These are phyloP conservation scores for Toxonevra muliebris DNA, from an alignment of 2,888 invertebrate genomes.

Conservation along the genomic window DNA sequence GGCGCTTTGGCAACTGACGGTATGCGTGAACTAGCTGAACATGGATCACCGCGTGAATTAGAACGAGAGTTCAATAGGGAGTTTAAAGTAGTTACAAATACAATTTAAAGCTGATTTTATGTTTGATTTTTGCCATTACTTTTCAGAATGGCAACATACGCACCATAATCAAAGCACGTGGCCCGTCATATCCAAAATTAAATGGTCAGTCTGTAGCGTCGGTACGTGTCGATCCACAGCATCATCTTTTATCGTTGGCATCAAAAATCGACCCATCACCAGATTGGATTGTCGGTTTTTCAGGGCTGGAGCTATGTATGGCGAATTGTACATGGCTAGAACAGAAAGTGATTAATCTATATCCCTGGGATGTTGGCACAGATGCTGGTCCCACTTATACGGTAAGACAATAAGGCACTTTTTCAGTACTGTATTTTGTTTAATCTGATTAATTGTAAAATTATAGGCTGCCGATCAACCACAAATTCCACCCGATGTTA, in stretches of 20 bases:
- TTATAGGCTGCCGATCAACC: constrained; percentile 81
- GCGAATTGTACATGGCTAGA: constrained; percentile 91
- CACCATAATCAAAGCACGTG: constrained; percentile 94
- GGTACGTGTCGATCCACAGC: constrained; percentile 88
- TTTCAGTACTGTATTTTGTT: no score
- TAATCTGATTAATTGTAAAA: not conserved
- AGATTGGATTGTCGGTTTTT: constrained; percentile 96
- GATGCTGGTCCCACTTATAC: constrained; percentile 91
- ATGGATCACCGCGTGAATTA: constrained; percentile 87
- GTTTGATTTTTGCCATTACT: not conserved
- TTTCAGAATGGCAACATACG: constrained; percentile 82
- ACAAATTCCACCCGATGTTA: constrained; percentile 84
- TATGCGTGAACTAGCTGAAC: constrained; percentile 90
- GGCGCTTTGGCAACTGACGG: constrained; percentile 88
- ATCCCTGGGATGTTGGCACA: constrained; percentile 96
- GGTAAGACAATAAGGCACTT: constrained; percentile 49
- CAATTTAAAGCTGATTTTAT: not conserved
- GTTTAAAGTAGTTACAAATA: constrained; percentile 65
- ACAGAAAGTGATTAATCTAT: constrained; percentile 82
- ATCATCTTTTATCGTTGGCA: constrained; percentile 93
- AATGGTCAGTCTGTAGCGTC: constrained; percentile 84
- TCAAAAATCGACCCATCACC: constrained; percentile 97
- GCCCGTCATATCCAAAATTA: constrained; percentile 87
- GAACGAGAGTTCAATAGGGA: constrained; percentile 88
- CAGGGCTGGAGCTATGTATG: constrained; percentile 88